A percentile compares a stretch with the other conserved stretches of the same genome.
Conservation (phyloP, 2,888 invertebrate species). For the Apocheima hispidaria region DNA sequence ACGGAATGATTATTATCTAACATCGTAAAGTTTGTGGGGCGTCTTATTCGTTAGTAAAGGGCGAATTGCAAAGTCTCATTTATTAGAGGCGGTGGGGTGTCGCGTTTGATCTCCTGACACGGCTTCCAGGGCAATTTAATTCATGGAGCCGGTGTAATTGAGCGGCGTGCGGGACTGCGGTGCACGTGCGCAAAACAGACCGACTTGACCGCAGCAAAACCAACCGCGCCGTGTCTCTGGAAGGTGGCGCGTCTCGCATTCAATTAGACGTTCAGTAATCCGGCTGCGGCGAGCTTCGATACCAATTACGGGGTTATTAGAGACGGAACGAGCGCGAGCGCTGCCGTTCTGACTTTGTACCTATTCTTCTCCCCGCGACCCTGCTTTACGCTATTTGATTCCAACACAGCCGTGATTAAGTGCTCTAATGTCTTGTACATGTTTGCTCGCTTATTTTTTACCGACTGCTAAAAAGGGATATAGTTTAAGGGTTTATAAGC, state of each 20-base stretch:
- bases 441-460: constrained; percentile 15
- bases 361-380: constrained; percentile 42
- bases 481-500: no score
- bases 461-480: no score
- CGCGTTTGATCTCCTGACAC: constrained; percentile 76
- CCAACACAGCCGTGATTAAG: constrained; percentile 45
- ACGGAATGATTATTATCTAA: constrained; percentile 81
- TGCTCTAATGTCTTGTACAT: constrained; percentile 8
- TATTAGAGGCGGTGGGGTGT: constrained; percentile 49
- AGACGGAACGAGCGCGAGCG: constrained; percentile 72
- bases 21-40: constrained; percentile 72
- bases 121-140: constrained; percentile 75
- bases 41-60: constrained; percentile 50
- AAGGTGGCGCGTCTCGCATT: constrained; percentile 78
- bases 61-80: constrained; percentile 67
- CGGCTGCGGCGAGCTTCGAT: constrained; percentile 84
- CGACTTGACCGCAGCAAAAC: constrained; percentile 81
- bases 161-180: constrained; percentile 60
- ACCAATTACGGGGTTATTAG: constrained; percentile 86
- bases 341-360: constrained; percentile 11
- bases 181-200: constrained; percentile 77
- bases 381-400: constrained; percentile 53
- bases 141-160: constrained; percentile 76
- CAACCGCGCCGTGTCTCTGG: constrained; percentile 53
- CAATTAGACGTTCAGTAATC: constrained; percentile 86